phyloP scores from a whole-genome alignment of 2,888 invertebrate species.

The Pristionchus fissidentatus region DNA sequence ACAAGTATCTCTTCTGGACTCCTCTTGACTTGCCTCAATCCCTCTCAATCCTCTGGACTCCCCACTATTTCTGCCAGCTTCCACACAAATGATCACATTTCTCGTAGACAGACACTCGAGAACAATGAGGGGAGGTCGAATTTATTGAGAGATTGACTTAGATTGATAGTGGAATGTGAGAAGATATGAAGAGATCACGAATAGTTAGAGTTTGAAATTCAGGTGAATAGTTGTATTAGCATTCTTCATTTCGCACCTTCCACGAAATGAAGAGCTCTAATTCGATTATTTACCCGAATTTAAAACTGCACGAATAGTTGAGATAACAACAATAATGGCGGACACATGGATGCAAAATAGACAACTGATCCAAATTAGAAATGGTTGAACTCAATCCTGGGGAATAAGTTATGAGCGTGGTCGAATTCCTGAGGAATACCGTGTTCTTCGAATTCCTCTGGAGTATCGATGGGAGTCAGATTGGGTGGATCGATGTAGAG shows the following conservation, averaged over 20 bases:
- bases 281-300: too few species aligned
- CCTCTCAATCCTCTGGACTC: slow-evolving; percentile 27
- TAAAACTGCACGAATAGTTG: too few species aligned
- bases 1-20: not conserved
- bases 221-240: too few species aligned
- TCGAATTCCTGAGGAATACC: not conserved
- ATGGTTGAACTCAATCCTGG: not conserved
- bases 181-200: slow-evolving; percentile 15
- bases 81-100: not conserved
- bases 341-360: not conserved
- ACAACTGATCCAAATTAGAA: not conserved
- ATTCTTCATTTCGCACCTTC: too few species aligned
- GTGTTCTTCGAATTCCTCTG: not conserved
- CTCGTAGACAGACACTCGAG: not conserved
- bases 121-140: not conserved
- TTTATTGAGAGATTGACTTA: slow-evolving; percentile 32
- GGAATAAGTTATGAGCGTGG: not conserved
- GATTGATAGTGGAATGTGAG: slow-evolving; percentile 33
- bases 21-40: not conserved
- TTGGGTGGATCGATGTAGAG: not conserved
- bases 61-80: slow-evolving; percentile 23
- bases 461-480: not conserved
- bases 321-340: not conserved
- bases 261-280: too few species aligned
- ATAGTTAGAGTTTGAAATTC: too few species aligned